Percentiles rank a stretch among this genome's conserved stretches.
These are phyloP conservation scores for Sussaba pulchella DNA, from an alignment of 2,888 invertebrate species.

Conservation along the genomic window DNA sequence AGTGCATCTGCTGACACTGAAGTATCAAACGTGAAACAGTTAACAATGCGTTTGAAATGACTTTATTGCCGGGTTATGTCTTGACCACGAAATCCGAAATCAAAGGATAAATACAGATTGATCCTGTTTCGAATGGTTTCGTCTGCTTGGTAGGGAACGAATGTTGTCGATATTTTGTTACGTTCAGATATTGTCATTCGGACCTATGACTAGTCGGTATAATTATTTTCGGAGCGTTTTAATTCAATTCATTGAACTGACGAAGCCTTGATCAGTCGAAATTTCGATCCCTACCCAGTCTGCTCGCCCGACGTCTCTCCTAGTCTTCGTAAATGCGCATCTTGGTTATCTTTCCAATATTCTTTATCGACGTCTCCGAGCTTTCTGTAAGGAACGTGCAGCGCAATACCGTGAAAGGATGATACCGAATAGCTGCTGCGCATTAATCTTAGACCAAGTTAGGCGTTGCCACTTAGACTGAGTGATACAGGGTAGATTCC, in stretches of 20 bases:
- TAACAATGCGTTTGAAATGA: background rate
- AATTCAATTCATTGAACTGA: no score
- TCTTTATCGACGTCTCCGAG: background rate
- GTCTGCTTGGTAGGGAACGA: no score
- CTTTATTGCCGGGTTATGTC: background rate
- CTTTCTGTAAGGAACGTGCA: background rate
- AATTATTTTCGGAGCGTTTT: no score
- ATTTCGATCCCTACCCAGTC: no score
- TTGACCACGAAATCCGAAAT: background rate
- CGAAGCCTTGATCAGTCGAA: no score
- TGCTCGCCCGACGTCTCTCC: background rate
- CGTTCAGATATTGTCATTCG: no score
- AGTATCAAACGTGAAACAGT: conserved; percentile 7
- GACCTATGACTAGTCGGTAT: no score
- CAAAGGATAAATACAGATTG: background rate
- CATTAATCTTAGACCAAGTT: background rate
- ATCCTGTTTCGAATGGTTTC: background rate
- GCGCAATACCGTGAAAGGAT: background rate
- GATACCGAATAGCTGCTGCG: background rate
- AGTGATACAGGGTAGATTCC: background rate
- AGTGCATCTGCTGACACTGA: conserved; percentile 41
- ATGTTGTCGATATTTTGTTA: no score
- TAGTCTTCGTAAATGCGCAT: background rate
- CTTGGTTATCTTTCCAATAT: background rate
- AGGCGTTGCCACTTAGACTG: background rate